phyloP scores from a whole-genome alignment of 2,797 vertebrate genomes.

The Gila robusta region DNA sequence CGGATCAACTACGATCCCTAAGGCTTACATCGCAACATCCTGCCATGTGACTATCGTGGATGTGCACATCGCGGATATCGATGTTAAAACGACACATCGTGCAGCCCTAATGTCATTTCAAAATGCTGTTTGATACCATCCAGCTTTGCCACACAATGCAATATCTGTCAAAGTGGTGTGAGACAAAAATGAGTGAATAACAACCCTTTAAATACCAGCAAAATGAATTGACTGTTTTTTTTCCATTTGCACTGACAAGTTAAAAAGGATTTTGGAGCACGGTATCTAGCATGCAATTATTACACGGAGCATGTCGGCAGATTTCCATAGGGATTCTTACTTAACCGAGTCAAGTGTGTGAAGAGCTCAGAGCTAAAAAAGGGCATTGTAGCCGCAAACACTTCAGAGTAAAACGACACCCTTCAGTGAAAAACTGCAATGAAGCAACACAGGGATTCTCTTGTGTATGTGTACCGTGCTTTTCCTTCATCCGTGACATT shows the following conservation, averaged over 20 bases:
- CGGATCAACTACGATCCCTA: too few species aligned
- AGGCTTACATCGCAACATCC: too few species aligned
- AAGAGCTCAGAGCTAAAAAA: constrained; percentile 36
- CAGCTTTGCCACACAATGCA: constrained; percentile 42
- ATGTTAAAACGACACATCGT: too few species aligned
- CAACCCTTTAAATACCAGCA: constrained; percentile 17
- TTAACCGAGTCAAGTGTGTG: constrained; percentile 39
- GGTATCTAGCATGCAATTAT: constrained; percentile 22
- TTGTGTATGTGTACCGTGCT: constrained; percentile 30
- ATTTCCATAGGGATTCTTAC: constrained; percentile 28
- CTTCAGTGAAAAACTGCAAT: constrained; percentile 4
- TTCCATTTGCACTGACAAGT: constrained; percentile 38
- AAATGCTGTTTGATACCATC: constrained; percentile 75
- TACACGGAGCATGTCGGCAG: background rate
- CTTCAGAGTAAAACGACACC: background rate
- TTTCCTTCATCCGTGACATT: constrained; percentile 66
- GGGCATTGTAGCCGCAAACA: background rate
- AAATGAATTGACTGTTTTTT: constrained; percentile 17
- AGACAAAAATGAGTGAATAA: constrained; percentile 32
- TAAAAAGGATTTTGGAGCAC: constrained; percentile 32
- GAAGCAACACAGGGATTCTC: constrained; percentile 8
- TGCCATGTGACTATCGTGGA: too few species aligned
- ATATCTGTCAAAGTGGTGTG: constrained; percentile 37
- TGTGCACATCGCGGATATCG: too few species aligned
- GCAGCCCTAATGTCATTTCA: constrained; percentile 62